A percentile compares a stretch with the other conserved stretches of the same genome.
Conservation (phyloP, 2,888 invertebrate species). For the Bedellia somnulentella region DNA sequence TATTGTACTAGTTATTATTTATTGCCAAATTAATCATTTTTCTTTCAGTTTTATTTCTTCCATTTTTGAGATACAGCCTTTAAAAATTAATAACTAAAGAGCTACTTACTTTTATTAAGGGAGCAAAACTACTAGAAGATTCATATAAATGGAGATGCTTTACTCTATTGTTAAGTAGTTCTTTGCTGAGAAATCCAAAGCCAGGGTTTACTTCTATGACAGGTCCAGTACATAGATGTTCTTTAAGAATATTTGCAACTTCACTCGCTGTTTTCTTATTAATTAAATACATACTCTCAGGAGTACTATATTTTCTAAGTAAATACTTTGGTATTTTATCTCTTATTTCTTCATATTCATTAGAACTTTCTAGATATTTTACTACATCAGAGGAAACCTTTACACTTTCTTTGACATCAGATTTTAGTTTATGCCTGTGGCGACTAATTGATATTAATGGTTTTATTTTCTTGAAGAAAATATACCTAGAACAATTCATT, state of each 20-base stretch:
- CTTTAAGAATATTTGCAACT: slow-evolving; percentile 29
- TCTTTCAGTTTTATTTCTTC: no score
- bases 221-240: slow-evolving; percentile 23
- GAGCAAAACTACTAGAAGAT: slow-evolving; percentile 43
- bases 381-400: slow-evolving; percentile 31
- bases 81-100: no score
- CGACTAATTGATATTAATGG: no score
- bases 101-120: slow-evolving; percentile 38
- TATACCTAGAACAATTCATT: no score
- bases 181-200: slow-evolving; percentile 63
- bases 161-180: slow-evolving; percentile 54
- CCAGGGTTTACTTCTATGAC: slow-evolving; percentile 74
- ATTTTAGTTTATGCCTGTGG: slow-evolving; percentile 16
- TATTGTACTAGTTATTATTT: no score
- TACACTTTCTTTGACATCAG: slow-evolving; percentile 19
- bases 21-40: no score
- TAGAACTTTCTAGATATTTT: slow-evolving; percentile 26
- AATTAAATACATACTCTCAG: slow-evolving; percentile 42
- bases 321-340: slow-evolving; percentile 31
- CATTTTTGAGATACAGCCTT: no score
- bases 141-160: slow-evolving; percentile 64
- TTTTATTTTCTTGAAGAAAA: no score
- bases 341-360: slow-evolving; percentile 26
- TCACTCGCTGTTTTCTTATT: slow-evolving; percentile 33
- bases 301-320: slow-evolving; percentile 34